These are phyloP conservation scores for Serinus canaria DNA, from an alignment of 2,113 vertebrate genomes.

Conservation along the genomic window DNA sequence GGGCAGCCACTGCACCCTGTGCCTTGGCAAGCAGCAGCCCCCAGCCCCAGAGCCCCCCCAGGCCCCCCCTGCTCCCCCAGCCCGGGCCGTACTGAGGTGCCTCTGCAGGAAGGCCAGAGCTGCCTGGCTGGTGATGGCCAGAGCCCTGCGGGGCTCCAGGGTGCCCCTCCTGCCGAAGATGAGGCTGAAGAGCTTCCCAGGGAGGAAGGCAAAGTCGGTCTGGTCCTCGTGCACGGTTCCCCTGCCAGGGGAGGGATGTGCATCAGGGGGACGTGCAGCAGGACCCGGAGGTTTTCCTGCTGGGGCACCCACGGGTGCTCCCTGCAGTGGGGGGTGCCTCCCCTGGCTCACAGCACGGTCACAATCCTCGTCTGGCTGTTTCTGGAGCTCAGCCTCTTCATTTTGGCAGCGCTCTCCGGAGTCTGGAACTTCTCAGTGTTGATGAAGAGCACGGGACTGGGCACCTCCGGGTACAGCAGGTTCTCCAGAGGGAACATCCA, in stretches of 20 bases:
- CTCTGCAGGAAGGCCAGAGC: constrained; percentile 77
- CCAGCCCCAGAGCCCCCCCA: rapidly evolving
- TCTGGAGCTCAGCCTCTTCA: constrained; percentile 67
- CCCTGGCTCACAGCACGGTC: constrained; percentile 74
- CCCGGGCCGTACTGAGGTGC: constrained; percentile 67
- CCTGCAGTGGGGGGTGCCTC: neutral
- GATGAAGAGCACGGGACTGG: constrained; percentile 76
- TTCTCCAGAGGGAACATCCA: constrained; percentile 81
- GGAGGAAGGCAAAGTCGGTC: constrained; percentile 72
- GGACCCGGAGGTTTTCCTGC: neutral
- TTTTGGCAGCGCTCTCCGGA: constrained; percentile 46
- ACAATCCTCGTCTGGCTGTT: constrained; percentile 68
- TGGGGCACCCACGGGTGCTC: neutral
- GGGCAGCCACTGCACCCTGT: rapidly evolving
- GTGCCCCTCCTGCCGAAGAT: constrained; percentile 50
- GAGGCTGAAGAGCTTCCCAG: constrained; percentile 14
- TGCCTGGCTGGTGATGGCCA: constrained; percentile 59
- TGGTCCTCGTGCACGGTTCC: constrained; percentile 75
- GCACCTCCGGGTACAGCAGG: constrained; percentile 60
- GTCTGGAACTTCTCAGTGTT: constrained; percentile 78
- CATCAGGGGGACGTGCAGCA: neutral
- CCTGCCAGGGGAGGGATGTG: constrained; percentile 2
- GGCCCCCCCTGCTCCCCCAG: neutral
- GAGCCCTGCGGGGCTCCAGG: constrained; percentile 64
- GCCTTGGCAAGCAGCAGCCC: neutral